A percentile compares a stretch with the other conserved stretches of the same genome.
phyloP scores from a whole-genome alignment of 2,113 vertebrate species.

The Ctenomys sociabilis region DNA sequence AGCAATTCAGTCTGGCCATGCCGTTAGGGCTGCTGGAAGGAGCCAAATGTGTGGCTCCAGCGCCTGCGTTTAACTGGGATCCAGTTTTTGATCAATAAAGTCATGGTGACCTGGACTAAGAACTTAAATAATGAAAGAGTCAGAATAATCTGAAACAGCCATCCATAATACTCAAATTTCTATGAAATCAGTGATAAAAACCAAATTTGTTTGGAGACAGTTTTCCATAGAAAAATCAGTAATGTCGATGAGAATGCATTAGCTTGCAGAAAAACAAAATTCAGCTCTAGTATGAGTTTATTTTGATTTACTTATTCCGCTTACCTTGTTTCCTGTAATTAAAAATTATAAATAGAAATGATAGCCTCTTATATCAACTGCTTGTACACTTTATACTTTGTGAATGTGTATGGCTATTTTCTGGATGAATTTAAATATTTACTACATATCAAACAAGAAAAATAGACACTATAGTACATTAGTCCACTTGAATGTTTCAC shows the following conservation, averaged over 20 bases:
- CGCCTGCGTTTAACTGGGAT: background rate
- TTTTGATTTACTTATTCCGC: background rate
- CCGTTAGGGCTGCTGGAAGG: background rate
- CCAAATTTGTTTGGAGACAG: background rate
- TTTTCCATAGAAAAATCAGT: slow-evolving; percentile 34
- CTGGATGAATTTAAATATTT: slow-evolving; percentile 34
- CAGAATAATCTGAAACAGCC: background rate
- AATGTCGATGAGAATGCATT: background rate
- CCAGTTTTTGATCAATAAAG: background rate
- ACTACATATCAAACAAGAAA: slow-evolving; percentile 1
- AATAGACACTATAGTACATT: background rate
- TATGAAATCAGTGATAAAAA: slow-evolving; percentile 35
- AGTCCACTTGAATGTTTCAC: background rate
- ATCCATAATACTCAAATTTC: slow-evolving; percentile 23
- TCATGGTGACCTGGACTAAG: background rate
- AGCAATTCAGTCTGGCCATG: background rate
- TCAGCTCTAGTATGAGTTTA: background rate
- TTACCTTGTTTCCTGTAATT: slow-evolving; percentile 31
- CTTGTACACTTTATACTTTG: background rate
- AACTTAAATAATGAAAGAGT: slow-evolving; percentile 3
- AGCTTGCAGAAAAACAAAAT: background rate
- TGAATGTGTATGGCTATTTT: background rate
- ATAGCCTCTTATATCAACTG: background rate
- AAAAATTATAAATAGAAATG: slow-evolving; percentile 1
- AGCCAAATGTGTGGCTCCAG: background rate